Evolutionary conservation across 1,140 invertebrate genomes (phyloP), one percentile per base, ranked within the genome.

Genomic region (Cardiocondyla obscurior): DNA sequence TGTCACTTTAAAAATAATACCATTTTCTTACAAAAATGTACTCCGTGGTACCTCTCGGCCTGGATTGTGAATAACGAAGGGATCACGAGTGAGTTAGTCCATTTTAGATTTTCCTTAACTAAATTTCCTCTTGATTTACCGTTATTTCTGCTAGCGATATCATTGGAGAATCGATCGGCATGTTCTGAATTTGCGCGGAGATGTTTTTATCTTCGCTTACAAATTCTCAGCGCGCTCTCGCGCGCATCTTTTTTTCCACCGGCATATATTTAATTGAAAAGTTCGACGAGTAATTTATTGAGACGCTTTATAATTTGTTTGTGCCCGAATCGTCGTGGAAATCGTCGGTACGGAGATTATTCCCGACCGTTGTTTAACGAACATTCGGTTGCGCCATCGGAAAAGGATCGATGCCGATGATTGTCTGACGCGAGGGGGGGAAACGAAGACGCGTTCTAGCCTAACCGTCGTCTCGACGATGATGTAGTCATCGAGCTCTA

Each of bases 401-500:
- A 85, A 67, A 64, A 83, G 51, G 83, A 90, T 90, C 89, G 82
- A 90, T 84, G 74, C 87, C 72, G 84, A 90, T 87, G 90, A 91
- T 90, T 88, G 88, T 91, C 85, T 85, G 81, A 58, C 55, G 49
- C 57, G 64, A 74, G 33, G 39, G 14, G 36, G 87, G 33, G 39
- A 10, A 25, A 86, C 74, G 86, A 88, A 91, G 90, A 88, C 83
- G 87, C 84, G 88, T 88, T n/a, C 89, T 92, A 91, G 90, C 90
- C 2, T 90, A 85, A 85, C 86, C 86, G 88, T 85, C 88, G 88
- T 85, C 88, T 88, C 90, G 89, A 89, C 90, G 90, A 92, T 93
- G 92, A 92, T 93, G 92, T 91, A 94, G 92, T 94, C 92, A 93
- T 93, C 90, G 92, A 88, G 91, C 90, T 92, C 91, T 91, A 91